phyloP scores from a whole-genome alignment of 2,797 vertebrate genomes.

The Pristis pectinata region DNA sequence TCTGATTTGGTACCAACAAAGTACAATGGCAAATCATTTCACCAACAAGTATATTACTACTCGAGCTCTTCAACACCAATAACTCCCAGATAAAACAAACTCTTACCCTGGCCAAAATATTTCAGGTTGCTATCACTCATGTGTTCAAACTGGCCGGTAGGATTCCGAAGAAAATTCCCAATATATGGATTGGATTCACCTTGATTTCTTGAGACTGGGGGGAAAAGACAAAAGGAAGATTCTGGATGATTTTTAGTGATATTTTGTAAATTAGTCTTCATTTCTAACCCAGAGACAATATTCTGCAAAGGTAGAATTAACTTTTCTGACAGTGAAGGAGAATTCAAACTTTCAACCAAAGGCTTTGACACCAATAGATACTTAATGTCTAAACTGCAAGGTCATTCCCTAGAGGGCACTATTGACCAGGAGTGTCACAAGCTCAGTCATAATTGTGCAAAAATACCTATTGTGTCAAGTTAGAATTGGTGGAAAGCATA shows the following conservation, averaged over 20 bases:
- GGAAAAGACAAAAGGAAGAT: background rate
- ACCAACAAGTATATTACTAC: background rate
- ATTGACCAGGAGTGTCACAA: background rate
- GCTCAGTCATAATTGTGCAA: background rate
- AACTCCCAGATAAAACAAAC: background rate
- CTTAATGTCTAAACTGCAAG: background rate
- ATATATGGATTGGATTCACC: background rate
- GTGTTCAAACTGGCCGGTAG: background rate
- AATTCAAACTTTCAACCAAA: background rate
- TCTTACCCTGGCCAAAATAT: background rate
- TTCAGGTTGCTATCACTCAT: background rate
- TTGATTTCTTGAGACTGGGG: background rate
- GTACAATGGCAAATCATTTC: background rate
- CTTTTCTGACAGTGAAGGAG: background rate
- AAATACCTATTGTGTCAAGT: background rate
- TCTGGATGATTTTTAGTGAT: background rate
- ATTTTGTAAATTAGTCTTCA: background rate
- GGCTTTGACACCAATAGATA: background rate
- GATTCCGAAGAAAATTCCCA: background rate
- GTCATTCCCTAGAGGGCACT: background rate
- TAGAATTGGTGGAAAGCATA: background rate
- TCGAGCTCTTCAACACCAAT: background rate
- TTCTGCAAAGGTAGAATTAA: background rate
- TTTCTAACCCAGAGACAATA: background rate
- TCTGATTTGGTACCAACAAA: background rate